phyloP scores from a whole-genome alignment of 1,140 invertebrate species.

The Drosophila ananassae region DNA sequence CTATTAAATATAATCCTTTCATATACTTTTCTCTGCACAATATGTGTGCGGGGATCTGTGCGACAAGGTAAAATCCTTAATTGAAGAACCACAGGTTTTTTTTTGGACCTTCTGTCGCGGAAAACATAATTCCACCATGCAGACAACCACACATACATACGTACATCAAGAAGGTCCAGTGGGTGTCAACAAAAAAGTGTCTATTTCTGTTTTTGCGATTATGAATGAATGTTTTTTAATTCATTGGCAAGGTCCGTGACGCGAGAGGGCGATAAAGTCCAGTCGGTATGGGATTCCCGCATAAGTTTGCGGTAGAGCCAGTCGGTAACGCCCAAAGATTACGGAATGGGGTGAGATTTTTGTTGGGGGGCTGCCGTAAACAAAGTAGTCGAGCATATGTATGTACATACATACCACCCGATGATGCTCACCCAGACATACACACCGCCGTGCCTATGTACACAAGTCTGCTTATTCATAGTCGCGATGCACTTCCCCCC shows the following conservation, averaged over 20 bases:
- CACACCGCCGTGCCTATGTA: conserved; percentile 15
- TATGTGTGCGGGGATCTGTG: conserved; percentile 37
- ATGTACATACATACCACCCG: conserved; percentile 36
- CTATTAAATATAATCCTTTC: conserved; percentile 37
- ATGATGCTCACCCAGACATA: conserved; percentile 9
- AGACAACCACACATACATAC: conserved; percentile 12
- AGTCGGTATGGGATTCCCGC: neutral
- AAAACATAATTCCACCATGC: conserved; percentile 10
- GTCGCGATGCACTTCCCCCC: neutral
- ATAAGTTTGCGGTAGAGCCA: conserved; percentile 14
- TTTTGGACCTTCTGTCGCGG: neutral
- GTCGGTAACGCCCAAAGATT: conserved; percentile 48
- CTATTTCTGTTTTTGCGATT: conserved; percentile 21
- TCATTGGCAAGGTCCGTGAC: neutral
- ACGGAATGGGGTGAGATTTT: conserved; percentile 42
- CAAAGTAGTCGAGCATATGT: conserved; percentile 46
- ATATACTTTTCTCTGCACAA: conserved; percentile 34
- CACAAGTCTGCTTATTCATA: conserved; percentile 5
- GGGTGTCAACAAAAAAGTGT: conserved; percentile 39
- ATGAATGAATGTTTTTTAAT: conserved; percentile 17
- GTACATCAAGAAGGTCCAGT: conserved; percentile 18
- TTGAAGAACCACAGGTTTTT: no score
- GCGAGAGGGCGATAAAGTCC: neutral
- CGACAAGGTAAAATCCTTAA: conserved; percentile 22
- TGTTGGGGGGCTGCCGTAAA: conserved; percentile 38